Evolutionary conservation across 2,797 vertebrate species (phyloP).

Genomic region (Melanotaenia nigrans): DNA sequence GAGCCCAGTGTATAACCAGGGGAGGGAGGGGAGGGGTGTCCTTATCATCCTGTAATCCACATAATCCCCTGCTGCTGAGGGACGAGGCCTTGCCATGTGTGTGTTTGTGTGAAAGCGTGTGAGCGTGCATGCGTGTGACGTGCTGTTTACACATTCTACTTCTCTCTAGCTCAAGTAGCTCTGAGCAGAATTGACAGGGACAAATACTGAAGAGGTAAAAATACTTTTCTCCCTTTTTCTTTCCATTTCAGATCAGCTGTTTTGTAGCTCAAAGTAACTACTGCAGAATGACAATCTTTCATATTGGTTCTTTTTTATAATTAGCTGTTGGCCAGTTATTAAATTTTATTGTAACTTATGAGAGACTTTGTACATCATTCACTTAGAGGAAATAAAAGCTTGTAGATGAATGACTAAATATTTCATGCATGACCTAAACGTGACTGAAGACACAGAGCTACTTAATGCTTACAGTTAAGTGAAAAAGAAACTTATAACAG

Average conservation of each 20-base stretch:
- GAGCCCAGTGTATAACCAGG: slow-evolving; percentile 59
- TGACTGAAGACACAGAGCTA: slow-evolving; percentile 49
- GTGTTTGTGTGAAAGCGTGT: slow-evolving; percentile 51
- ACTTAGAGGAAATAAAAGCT: slow-evolving; percentile 36
- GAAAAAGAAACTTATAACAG: slow-evolving; percentile 57
- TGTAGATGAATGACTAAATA: slow-evolving; percentile 48
- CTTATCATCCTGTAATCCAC: slow-evolving; percentile 84
- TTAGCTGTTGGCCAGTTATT: slow-evolving; percentile 28
- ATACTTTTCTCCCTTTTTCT: slow-evolving; percentile 17
- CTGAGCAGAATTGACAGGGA: slow-evolving; percentile 54
- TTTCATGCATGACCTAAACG: slow-evolving; percentile 62
- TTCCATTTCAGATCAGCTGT: slow-evolving; percentile 20
- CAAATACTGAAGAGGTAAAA: slow-evolving; percentile 43
- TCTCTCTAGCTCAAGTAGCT: slow-evolving; percentile 52
- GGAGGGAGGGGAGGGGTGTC: slow-evolving; percentile 51
- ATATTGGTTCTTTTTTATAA: slow-evolving; percentile 28
- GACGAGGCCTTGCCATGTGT: slow-evolving; percentile 63
- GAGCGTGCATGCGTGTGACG: slow-evolving; percentile 48
- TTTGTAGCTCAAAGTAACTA: slow-evolving; percentile 18
- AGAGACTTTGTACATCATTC: slow-evolving; percentile 30
- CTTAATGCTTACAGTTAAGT: slow-evolving; percentile 50
- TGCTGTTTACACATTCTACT: slow-evolving; percentile 63
- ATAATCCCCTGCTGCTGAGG: slow-evolving; percentile 82
- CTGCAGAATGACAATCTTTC: slow-evolving; percentile 2
- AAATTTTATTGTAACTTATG: slow-evolving; percentile 37